Evolutionary conservation across 2,888 invertebrate species (phyloP).

Genomic region (Tenthredo mesomela): DNA sequence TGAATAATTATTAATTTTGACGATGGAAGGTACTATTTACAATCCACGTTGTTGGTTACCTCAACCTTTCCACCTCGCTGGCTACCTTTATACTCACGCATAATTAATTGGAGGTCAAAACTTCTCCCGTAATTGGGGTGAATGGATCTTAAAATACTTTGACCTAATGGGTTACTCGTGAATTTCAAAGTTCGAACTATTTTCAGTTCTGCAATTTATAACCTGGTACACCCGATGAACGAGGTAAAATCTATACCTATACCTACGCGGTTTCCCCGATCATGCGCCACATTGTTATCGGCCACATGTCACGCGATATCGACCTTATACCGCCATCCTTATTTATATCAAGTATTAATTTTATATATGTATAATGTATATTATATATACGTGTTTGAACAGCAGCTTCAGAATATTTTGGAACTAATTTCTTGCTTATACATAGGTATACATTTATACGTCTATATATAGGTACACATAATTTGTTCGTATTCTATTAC

Average conservation of each 20-base stretch:
- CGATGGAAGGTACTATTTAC: background rate
- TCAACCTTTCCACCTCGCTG: background rate
- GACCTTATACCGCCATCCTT: background rate
- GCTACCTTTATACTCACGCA: background rate
- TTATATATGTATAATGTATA: background rate
- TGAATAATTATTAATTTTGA: background rate
- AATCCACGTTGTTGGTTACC: background rate
- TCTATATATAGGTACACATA: too few relatives aligned
- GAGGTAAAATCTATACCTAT: background rate
- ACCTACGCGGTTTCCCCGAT: background rate
- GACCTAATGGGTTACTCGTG: background rate
- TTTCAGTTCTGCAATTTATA: background rate
- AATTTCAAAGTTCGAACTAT: background rate
- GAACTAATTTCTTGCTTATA: background rate
- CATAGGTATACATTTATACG: too few relatives aligned
- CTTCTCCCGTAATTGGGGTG: background rate
- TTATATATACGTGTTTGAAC: background rate
- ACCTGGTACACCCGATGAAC: background rate
- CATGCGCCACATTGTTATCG: conserved; percentile 25
- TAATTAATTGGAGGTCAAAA: background rate
- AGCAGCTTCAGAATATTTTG: background rate
- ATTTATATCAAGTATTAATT: background rate
- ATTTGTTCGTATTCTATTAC: background rate
- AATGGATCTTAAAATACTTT: conserved; percentile 19
- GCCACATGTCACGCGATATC: conserved; percentile 45